Evolutionary conservation across 2,797 vertebrate species (phyloP).

Genomic region (Gambusia yucatana): DNA sequence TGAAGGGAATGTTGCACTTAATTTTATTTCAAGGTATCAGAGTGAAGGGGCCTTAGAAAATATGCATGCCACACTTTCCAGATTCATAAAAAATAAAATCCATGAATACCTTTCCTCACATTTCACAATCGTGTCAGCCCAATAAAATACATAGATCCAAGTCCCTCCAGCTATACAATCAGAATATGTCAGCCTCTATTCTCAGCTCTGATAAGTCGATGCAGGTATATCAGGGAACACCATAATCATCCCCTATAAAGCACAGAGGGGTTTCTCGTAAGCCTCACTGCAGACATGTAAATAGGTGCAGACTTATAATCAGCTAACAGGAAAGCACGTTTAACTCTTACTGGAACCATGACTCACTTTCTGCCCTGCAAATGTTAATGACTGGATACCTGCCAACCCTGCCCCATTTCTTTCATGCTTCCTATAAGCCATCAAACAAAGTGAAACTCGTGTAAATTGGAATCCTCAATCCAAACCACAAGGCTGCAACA

Average conservation of each 20-base stretch:
- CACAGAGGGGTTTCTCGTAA: constrained; percentile 73
- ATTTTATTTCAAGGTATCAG: neutral
- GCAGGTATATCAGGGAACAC: constrained; percentile 62
- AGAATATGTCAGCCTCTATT: constrained; percentile 45
- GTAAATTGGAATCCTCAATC: constrained; percentile 63
- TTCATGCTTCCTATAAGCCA: constrained; percentile 65
- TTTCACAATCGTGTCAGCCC: neutral
- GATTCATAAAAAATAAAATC: neutral
- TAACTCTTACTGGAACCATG: constrained; percentile 76
- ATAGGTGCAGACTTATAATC: constrained; percentile 57
- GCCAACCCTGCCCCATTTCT: constrained; percentile 56
- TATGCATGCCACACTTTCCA: neutral
- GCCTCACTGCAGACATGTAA: constrained; percentile 56
- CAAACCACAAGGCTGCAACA: constrained; percentile 67
- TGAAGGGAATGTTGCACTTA: neutral
- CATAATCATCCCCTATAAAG: constrained; percentile 73
- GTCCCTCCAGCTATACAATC: neutral
- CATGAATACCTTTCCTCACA: neutral
- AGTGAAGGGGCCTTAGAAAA: neutral
- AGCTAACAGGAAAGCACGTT: constrained; percentile 65
- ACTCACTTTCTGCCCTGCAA: constrained; percentile 75
- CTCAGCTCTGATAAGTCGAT: constrained; percentile 53
- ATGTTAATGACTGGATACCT: constrained; percentile 72
- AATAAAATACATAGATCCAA: neutral
- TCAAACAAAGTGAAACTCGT: constrained; percentile 71